Evolutionary conservation across 2,113 vertebrate species (phyloP), one percentile per base, ranked within the genome.

Genomic region (Platichthys stellatus): DNA sequence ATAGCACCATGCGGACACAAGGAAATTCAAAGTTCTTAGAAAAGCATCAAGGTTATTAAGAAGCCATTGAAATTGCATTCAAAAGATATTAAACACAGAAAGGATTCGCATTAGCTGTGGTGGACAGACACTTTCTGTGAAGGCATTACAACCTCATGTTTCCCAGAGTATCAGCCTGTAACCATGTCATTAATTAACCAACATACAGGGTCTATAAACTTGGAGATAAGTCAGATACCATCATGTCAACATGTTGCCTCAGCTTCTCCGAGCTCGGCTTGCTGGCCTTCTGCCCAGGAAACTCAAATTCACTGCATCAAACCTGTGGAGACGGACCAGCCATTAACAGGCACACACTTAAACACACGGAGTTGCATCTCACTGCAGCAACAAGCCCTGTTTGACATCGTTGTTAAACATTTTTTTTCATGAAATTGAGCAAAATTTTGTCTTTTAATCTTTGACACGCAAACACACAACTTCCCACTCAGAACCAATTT

Each of bases 201-300:
- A 51, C n/a, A 63, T 21, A 78, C 31, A 7, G 31, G 60, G 38
- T 57, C 68, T 47, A 24, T 57, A 54, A 38, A 53, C 61, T 61
- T 53, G 24, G 59, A 74, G 71, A 78, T 53, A 72, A 63, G 56
- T 76, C 68, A 63, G 64, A 81, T 74, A 70, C 71, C 74, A 45
- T 77, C 77, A 76, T 59, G 74, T 63, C 47, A 51, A 7, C 51
- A 54, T n/a, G 51, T 11, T n/a, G 18, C 51, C 40, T 67, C 63
- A 71, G 73, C 72, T 78, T 77, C 59, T 68, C 80, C 49, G 73
- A 69, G 70, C 76, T 79, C 56, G 17, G 15, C 24, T 58, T 61
- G 66, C 61, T 89, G 87, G 80, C 63, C 1, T 28, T 26, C 54
- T 73, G 65, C 80, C 80, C 80, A 76, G 82, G 72, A 74, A 74